Base-by-base conservation (phyloP, 2,797 vertebrate genomes). In the Orientallactaga sibirica region DNA sequence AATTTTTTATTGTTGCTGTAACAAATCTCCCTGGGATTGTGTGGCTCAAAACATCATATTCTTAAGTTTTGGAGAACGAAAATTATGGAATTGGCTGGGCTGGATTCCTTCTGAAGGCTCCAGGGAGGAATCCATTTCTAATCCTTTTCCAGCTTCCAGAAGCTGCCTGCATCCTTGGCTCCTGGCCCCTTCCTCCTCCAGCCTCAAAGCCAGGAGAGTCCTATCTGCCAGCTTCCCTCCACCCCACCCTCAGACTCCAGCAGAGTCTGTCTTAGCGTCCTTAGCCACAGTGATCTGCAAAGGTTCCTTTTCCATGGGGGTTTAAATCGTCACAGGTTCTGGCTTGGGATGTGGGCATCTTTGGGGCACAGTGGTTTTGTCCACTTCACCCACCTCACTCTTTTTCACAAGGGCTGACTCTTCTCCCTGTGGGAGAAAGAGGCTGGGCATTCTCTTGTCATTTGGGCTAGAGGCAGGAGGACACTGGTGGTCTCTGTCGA, bases 401-500 rank as follows among this genome's bases (percentile, higher is more conserved):
- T 43, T 22, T 77, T 48, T 84, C 55, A 8, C 5, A 8, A 1
- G 16, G n/a, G 5, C n/a, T 24, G 14, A 43, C 2, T 64, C 81
- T 27, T 41, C 14, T 12, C 41, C 1, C 15, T 1, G 0, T 41
- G 62, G 78, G 62, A 37, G 88, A 27, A 11, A 33, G 55, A 12
- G 37, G 5, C n/a, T 0, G 0, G 41, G 2, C 11, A 25, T 5
- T 37, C 37, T 52, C 24, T 62, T 27, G 11, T 86, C 5, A 0
- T 11, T 3, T 8, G 78, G 48, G 18, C 55, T 15, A 52, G 33
- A 37, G 78, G 14, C 1, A 0, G n/a, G 25, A 18, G n/a, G 41
- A 1, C 25, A 24, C 18, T 22, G n/a, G 19, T 22, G 25, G 8
- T 64, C 19, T 62, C 41, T n/a, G 1, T 18, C 3, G 22, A 5